Evolutionary conservation across 2,888 invertebrate genomes (phyloP).

Genomic region (Drosophila siamana): DNA sequence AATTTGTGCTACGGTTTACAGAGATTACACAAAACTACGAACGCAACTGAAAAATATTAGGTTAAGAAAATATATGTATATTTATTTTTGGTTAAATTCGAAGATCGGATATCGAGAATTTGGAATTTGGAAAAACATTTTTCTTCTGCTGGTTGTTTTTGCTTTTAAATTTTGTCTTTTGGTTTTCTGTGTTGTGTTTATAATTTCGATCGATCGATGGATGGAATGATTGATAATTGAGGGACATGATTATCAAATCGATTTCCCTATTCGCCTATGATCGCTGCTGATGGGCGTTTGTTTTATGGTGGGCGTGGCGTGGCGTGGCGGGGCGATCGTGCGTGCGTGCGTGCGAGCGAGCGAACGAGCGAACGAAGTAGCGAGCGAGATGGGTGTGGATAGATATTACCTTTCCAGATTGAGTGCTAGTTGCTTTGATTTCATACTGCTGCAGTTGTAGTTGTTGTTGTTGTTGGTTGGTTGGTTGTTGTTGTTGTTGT

Average conservation of each 20-base stretch:
- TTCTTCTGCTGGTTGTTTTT: constrained; percentile 13
- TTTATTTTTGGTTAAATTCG: constrained; percentile 2
- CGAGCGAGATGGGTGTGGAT: constrained; percentile 42
- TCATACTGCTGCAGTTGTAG: constrained; percentile 61
- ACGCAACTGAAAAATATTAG: constrained; percentile 40
- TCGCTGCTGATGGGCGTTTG: constrained; percentile 41
- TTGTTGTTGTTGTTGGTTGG: constrained; percentile 37
- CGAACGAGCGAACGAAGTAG: constrained; percentile 24
- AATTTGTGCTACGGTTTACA: constrained; percentile 70
- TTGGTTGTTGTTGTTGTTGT: constrained; percentile 29
- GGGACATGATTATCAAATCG: constrained; percentile 30
- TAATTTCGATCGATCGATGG: constrained; percentile 45
- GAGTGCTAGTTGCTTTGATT: constrained; percentile 75
- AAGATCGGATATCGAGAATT: constrained; percentile 37
- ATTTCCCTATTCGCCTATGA: constrained; percentile 83
- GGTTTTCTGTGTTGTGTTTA: constrained; percentile 14
- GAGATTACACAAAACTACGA: constrained; percentile 43
- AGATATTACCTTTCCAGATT: constrained; percentile 78
- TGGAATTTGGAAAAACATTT: constrained; percentile 57
- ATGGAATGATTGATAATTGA: constrained; percentile 17
- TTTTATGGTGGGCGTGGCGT: constrained; percentile 44
- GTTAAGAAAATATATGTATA: constrained; percentile 12
- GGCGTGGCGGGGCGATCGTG: constrained; percentile 37
- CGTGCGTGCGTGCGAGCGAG: constrained; percentile 49
- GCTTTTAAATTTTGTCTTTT: not conserved